Evolutionary conservation across 2,888 invertebrate genomes (phyloP).

Genomic region (Urechis unicinctus): DNA sequence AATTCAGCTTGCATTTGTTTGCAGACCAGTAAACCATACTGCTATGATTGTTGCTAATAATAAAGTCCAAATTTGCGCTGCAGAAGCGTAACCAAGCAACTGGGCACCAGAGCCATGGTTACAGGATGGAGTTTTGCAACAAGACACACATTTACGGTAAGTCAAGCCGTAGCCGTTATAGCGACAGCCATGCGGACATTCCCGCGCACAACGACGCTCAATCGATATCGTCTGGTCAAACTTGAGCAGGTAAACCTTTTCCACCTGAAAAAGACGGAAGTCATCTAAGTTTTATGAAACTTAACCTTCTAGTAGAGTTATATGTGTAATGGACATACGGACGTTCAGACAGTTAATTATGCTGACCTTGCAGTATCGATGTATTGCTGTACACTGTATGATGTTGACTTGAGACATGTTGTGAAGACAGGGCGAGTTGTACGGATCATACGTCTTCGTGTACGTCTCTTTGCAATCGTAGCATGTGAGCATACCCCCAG

Average conservation of each 20-base stretch:
- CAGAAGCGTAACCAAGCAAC: no score
- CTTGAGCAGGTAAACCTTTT: background rate
- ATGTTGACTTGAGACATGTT: background rate
- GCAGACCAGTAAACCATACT: no score
- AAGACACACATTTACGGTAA: background rate
- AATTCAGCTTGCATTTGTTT: no score
- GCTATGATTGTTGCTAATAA: no score
- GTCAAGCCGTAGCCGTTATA: background rate
- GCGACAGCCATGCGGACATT: background rate
- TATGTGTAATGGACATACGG: no score
- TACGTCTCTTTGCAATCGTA: slow-evolving; percentile 1
- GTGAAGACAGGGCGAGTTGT: background rate
- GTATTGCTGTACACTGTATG: background rate
- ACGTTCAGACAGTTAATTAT: no score
- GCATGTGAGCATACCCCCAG: background rate
- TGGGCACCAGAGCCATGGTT: no score
- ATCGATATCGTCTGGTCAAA: background rate
- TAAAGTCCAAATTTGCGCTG: no score
- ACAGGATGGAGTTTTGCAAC: background rate
- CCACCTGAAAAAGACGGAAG: background rate
- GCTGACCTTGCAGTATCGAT: background rate
- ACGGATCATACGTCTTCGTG: background rate
- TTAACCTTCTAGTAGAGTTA: no score
- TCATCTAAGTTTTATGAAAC: background rate
- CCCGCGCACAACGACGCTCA: background rate